These are phyloP conservation scores for Lasiommata megera DNA, from an alignment of 2,888 invertebrate genomes.

Conservation along the genomic window DNA sequence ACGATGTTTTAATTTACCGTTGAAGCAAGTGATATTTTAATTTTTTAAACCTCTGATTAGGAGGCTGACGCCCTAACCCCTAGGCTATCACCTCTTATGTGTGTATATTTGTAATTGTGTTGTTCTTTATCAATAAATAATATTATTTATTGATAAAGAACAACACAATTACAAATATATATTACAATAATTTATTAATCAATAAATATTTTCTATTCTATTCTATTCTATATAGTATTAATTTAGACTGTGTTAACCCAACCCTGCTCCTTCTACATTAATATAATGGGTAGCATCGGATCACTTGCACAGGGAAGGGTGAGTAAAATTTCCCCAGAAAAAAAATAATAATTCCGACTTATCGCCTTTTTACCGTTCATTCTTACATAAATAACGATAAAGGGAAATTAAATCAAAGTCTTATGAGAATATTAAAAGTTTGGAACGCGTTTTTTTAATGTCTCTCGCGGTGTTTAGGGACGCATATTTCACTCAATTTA, in stretches of 20 bases:
- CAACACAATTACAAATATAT: too few species aligned
- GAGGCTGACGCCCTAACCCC: too few species aligned
- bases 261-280: conserved; percentile 41
- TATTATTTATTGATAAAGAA: too few species aligned
- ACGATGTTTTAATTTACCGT: too few species aligned
- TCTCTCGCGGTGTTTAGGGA: conserved; percentile 71
- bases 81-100: too few species aligned
- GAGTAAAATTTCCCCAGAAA: conserved; percentile 45
- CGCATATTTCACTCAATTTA: conserved; percentile 78
- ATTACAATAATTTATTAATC: too few species aligned
- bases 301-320: conserved; percentile 57
- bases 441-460: conserved; percentile 74
- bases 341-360: conserved; percentile 72
- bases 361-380: conserved; percentile 70
- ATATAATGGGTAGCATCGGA: conserved; percentile 36
- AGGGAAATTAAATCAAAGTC: conserved; percentile 81
- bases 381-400: conserved; percentile 81
- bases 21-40: too few species aligned
- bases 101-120: too few species aligned
- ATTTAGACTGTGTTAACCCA: conserved; percentile 43
- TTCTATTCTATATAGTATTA: too few species aligned
- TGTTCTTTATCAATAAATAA: too few species aligned
- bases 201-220: too few species aligned
- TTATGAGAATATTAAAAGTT: conserved; percentile 81
- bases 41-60: too few species aligned